A percentile compares a stretch with the other conserved stretches of the same genome.
phyloP scores from a whole-genome alignment of 2,113 vertebrate species.

The Cranoglanis bouderius region DNA sequence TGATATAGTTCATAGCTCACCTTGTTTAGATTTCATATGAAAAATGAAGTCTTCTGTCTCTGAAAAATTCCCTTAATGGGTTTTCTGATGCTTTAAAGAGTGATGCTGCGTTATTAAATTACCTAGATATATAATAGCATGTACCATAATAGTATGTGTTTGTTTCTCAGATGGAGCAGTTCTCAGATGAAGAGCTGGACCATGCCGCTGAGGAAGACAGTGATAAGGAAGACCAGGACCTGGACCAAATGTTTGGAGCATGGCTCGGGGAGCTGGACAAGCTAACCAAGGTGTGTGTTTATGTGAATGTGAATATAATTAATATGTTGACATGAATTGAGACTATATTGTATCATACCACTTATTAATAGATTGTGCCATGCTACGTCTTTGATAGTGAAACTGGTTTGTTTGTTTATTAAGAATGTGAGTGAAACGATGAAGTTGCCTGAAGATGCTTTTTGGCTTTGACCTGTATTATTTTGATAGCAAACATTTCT shows the following conservation, averaged over 20 bases:
- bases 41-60: no score
- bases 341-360: neutral
- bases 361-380: neutral
- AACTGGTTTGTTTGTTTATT: neutral
- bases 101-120: neutral
- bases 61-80: neutral
- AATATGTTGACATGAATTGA: neutral
- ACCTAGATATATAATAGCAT: neutral
- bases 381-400: neutral
- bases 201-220: conserved; percentile 91
- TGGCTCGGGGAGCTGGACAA: conserved; percentile 97
- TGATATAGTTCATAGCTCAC: neutral
- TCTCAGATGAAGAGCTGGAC: conserved; percentile 87
- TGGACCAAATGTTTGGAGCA: conserved; percentile 98
- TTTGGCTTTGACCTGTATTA: neutral
- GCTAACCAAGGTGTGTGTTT: conserved; percentile 85
- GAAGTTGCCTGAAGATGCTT: neutral
- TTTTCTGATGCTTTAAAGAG: neutral
- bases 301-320: neutral
- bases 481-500: neutral
- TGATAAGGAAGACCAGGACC: conserved; percentile 96
- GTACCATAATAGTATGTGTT: neutral
- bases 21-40: neutral
- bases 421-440: neutral
- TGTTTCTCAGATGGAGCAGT: conserved; percentile 83